Percentiles rank a stretch among this genome's conserved stretches.
Conservation (phyloP, 2,113 vertebrate species). For the Microtus oregoni region DNA sequence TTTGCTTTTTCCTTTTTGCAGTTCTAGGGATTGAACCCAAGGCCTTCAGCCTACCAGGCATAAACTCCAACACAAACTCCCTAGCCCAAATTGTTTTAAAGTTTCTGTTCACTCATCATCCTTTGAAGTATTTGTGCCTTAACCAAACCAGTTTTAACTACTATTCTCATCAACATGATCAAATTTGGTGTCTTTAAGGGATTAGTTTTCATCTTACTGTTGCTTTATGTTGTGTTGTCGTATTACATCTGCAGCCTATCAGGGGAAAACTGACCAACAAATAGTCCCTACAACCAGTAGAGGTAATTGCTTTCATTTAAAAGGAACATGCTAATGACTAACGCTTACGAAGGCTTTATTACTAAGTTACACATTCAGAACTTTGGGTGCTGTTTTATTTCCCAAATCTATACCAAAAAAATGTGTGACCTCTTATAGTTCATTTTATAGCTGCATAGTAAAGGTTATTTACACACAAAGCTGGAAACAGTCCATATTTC, state of each 20-base stretch:
- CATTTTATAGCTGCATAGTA: background rate
- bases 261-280: background rate
- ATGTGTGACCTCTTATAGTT: background rate
- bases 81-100: background rate
- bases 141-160: background rate
- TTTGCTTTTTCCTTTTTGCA: background rate
- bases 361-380: background rate
- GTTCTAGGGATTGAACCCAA: background rate
- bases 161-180: background rate
- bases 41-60: background rate
- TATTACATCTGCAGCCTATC: background rate
- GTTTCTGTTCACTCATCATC: no score
- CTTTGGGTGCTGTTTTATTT: conserved; percentile 10
- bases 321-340: background rate
- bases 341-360: background rate
- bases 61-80: background rate
- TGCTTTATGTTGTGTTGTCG: background rate
- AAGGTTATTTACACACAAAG: background rate
- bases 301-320: background rate
- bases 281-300: background rate
- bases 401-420: background rate
- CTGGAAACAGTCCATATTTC: background rate
- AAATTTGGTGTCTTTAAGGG: background rate
- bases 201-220: background rate
- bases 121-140: background rate